phyloP scores from a whole-genome alignment of 2,113 vertebrate genomes.

The Anoura caudifer region DNA sequence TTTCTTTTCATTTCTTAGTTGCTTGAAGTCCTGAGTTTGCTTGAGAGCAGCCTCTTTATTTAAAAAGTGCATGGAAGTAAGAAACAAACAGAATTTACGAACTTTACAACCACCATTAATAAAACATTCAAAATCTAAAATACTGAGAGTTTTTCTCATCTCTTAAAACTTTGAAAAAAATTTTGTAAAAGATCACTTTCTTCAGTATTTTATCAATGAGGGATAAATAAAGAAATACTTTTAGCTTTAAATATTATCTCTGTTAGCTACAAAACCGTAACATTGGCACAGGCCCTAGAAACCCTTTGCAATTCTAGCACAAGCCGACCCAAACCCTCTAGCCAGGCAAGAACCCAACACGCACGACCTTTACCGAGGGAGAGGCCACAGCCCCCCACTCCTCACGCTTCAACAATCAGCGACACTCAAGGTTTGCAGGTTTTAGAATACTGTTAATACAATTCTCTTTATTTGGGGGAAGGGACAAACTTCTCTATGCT shows the following conservation, averaged over 20 bases:
- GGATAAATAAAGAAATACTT: not conserved
- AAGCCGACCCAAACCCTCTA: not conserved
- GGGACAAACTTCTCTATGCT: not conserved
- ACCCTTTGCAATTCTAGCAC: too few species aligned
- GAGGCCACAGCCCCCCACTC: not conserved
- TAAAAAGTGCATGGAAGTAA: not conserved
- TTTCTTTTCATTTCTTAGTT: constrained; percentile 87
- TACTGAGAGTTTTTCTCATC: not conserved
- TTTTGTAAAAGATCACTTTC: not conserved
- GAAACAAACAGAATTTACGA: not conserved
- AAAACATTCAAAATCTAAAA: not conserved
- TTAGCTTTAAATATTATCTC: not conserved
- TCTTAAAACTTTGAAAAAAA: not conserved
- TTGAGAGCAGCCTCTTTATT: constrained; percentile 86
- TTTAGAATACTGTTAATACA: fast-evolving
- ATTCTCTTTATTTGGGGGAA: not conserved
- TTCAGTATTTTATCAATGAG: not conserved
- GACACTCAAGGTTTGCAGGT: not conserved
- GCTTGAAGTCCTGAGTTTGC: constrained; percentile 85
- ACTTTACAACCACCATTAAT: not conserved
- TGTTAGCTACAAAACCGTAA: not conserved
- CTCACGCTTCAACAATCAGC: not conserved
- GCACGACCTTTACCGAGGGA: not conserved
- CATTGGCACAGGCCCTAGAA: not conserved
- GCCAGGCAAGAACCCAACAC: not conserved